Base-by-base conservation (phyloP, 1,140 invertebrate genomes). In the Aphelinus atriplicis region DNA sequence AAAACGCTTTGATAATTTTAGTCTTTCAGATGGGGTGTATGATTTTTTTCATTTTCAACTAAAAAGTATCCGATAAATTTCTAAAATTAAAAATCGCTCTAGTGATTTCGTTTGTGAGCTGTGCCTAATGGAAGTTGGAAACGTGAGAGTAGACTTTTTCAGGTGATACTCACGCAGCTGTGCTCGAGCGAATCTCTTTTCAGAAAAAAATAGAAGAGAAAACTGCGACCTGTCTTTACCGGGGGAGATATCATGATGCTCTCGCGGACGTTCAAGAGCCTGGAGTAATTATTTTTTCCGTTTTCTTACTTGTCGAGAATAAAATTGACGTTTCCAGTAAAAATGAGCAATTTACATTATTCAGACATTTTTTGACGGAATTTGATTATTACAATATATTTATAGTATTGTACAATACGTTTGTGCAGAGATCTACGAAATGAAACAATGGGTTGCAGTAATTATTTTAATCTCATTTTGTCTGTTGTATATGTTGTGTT, bases 1-100 rank as follows among this genome's bases (percentile, higher is more conserved):
- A 26, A 26, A 26, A 26, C 26, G 26, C 26, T 26, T 26, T 26
- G 26, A 26, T 26, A 26, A 26, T 26, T 26, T 26, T 26, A 26
- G 26, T 26, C 26, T 26, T 26, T 26, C 26, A 26, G 26, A 26
- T 26, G 26, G 26, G 26, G 26, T 26, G 26, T 26, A 26, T 26
- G 66, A 68, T 68, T 68, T 47, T 63, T 68, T 68, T 70, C 45
- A 70, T 70, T 70, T 26, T 26, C 26, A 26, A 26, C 26, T 26
- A 70, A 5, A n/a, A 46, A 56, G 2, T 4, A 9, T 9, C 50
- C 66, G 10, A 57, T 68, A n/a, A 48, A 56, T 68, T n/a, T 5
- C 2, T 46, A 45, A 9, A 56, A 61, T 70, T 70, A 70, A 61
- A 61, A 50, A 51, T 70, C 47, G 68, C 57, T 61, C 45, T 45